Base-by-base conservation (phyloP, 2,797 vertebrate genomes). In the Dendrocincla fuliginosa region DNA sequence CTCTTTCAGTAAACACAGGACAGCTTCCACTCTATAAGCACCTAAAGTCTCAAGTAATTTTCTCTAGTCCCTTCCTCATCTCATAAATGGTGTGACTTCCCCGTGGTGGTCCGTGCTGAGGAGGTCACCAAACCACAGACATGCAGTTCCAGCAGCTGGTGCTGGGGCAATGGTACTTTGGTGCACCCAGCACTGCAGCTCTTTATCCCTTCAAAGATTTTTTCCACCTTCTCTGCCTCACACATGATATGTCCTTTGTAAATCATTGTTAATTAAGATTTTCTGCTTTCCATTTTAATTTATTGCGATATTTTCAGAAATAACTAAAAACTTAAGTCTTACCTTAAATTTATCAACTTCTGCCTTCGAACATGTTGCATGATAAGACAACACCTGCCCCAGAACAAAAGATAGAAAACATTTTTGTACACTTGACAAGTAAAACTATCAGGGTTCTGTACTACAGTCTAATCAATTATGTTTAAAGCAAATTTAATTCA, bases 281-380 rank as follows among this genome's bases (percentile, higher is more conserved):
- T 84, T 75, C 53, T 42, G 28, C 30, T 76, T 88, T 19, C 14
- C 35, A 69, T 33, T 87, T 57, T 52, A 67, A 59, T 71, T 82
- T 65, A 53, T 46, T 33, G 17, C 57, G 80, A 37, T 9, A 46
- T 57, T 91, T 86, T 63, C 60, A 93, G 30, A 90, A 90, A 63
- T 56, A 78, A 82, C 8, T 30, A 67, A 86, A 89, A 69, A 14
- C 19, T 81, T 87, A 64, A 78, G 76, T 90, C 18, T 98, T 98
- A 99, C 99, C 99, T 99, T 99, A 97, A 99, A 99, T 98, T 99
- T 99, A 98, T 99, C 99, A 82, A 99, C 99, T 98, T 99, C 99
- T 53, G 99, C 98, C 98, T 99, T 99, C 27, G 99, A 99, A 98
- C 99, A 99, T 15, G 99, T 99, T 84, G 99, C 99, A 55, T 99